These are phyloP conservation scores for Metopolophium dirhodum DNA, from an alignment of 1,140 invertebrate genomes.

Conservation along the genomic window DNA sequence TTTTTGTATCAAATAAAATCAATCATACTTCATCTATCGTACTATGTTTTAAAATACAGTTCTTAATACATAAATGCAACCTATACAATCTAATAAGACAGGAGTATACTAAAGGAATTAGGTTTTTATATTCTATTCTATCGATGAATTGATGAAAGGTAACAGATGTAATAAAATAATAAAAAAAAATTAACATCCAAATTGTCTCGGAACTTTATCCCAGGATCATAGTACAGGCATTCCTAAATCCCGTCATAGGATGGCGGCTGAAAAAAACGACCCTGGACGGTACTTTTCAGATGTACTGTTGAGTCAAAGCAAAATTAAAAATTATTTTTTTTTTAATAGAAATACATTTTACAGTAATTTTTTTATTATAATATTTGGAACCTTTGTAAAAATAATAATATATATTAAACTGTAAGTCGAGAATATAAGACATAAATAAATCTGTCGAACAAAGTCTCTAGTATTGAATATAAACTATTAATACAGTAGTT, in stretches of 20 bases:
- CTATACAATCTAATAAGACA: slow-evolving; percentile 15
- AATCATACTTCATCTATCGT: slow-evolving; percentile 35
- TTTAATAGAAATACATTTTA: slow-evolving; percentile 25
- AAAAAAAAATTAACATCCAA: slow-evolving; percentile 44
- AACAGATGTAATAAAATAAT: slow-evolving; percentile 23
- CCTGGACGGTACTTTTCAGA: slow-evolving; percentile 53
- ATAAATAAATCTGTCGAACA: background rate
- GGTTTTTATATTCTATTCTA: background rate
- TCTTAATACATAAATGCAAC: slow-evolving; percentile 47
- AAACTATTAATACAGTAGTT: background rate
- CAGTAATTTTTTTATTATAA: background rate
- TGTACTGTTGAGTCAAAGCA: slow-evolving; percentile 56
- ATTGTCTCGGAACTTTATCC: slow-evolving; percentile 36
- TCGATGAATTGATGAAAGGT: background rate
- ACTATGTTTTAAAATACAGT: slow-evolving; percentile 34
- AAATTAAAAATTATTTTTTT: slow-evolving; percentile 55
- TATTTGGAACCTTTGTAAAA: slow-evolving; percentile 21
- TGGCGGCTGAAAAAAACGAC: slow-evolving; percentile 53
- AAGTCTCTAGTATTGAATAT: background rate
- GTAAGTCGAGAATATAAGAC: background rate
- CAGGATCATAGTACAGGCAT: slow-evolving; percentile 54
- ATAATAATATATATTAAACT: background rate
- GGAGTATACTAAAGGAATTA: slow-evolving; percentile 2
- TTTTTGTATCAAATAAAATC: background rate
- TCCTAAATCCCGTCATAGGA: slow-evolving; percentile 54